Conservation (phyloP, 2,888 invertebrate species). For the Athetis lepigone region DNA sequence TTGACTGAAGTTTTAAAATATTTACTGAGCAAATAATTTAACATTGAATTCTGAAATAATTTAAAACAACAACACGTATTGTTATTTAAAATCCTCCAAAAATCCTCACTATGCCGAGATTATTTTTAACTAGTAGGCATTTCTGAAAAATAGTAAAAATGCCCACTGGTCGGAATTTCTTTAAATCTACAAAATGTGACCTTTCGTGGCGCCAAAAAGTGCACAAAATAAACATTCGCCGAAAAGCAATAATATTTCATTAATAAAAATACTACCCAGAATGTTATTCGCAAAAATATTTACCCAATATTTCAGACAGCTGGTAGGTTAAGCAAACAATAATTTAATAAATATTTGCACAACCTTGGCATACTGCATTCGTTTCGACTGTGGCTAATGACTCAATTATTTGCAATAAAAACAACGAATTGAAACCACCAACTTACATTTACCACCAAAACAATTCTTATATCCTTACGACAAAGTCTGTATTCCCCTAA, state of each 20-base stretch:
- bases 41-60: too few relatives aligned
- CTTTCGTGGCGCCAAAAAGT: neutral
- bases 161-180: too few relatives aligned
- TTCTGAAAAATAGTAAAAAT: too few relatives aligned
- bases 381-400: slow-evolving; percentile 39
- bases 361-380: slow-evolving; percentile 48
- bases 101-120: too few relatives aligned
- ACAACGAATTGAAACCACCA: slow-evolving; percentile 44
- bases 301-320: slow-evolving; percentile 27
- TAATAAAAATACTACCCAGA: slow-evolving; percentile 5
- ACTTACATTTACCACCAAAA: slow-evolving; percentile 47
- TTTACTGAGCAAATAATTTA: too few relatives aligned
- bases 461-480: slow-evolving; percentile 14
- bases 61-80: too few relatives aligned
- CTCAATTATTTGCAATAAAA: slow-evolving; percentile 60
- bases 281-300: slow-evolving; percentile 24
- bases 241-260: neutral
- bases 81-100: too few relatives aligned
- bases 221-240: neutral
- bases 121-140: too few relatives aligned
- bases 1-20: too few relatives aligned
- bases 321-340: slow-evolving; percentile 20
- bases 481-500: slow-evolving; percentile 1
- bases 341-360: slow-evolving; percentile 36
- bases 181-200: too few relatives aligned